These are phyloP conservation scores for Caenorhabditis uteleia DNA, from an alignment of 2,888 invertebrate species.

Conservation along the genomic window DNA sequence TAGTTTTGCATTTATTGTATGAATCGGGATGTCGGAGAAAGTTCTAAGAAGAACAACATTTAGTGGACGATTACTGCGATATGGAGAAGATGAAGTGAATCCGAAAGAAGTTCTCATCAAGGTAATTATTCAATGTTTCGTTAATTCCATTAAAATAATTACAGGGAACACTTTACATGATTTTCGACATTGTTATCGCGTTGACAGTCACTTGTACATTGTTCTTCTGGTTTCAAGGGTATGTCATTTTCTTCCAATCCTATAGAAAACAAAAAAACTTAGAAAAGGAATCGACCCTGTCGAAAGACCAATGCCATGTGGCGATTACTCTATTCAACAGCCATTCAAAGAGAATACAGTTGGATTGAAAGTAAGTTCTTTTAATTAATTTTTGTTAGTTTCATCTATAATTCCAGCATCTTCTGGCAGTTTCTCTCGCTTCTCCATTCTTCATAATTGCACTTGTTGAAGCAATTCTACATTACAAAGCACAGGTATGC, in stretches of 20 bases:
- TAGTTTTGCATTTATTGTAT: too few species aligned
- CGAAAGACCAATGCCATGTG: slow-evolving; percentile 86
- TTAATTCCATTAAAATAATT: background rate
- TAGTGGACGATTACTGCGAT: slow-evolving; percentile 40
- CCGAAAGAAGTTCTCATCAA: slow-evolving; percentile 5
- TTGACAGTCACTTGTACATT: slow-evolving; percentile 42
- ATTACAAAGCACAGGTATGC: slow-evolving; percentile 35
- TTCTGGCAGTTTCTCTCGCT: slow-evolving; percentile 57
- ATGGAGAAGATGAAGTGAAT: slow-evolving; percentile 19
- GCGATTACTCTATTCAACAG: slow-evolving; percentile 87
- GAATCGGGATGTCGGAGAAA: slow-evolving; percentile 7
- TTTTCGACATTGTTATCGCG: slow-evolving; percentile 47
- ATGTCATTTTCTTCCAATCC: slow-evolving; percentile 1
- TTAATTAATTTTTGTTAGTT: background rate
- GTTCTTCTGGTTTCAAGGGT: slow-evolving; percentile 52
- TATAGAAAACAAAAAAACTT: background rate
- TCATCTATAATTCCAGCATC: slow-evolving; percentile 49
- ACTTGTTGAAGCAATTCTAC: slow-evolving; percentile 49
- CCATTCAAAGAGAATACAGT: slow-evolving; percentile 77
- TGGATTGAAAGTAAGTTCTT: slow-evolving; percentile 34
- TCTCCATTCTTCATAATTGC: slow-evolving; percentile 56
- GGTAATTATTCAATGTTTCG: background rate
- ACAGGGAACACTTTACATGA: slow-evolving; percentile 41
- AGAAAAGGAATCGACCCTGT: slow-evolving; percentile 54
- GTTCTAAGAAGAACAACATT: slow-evolving; percentile 41